Percentiles rank a stretch among this genome's conserved stretches.
These are phyloP conservation scores for Neolamprologus ventralis DNA, from an alignment of 2,113 vertebrate species.

Conservation along the genomic window DNA sequence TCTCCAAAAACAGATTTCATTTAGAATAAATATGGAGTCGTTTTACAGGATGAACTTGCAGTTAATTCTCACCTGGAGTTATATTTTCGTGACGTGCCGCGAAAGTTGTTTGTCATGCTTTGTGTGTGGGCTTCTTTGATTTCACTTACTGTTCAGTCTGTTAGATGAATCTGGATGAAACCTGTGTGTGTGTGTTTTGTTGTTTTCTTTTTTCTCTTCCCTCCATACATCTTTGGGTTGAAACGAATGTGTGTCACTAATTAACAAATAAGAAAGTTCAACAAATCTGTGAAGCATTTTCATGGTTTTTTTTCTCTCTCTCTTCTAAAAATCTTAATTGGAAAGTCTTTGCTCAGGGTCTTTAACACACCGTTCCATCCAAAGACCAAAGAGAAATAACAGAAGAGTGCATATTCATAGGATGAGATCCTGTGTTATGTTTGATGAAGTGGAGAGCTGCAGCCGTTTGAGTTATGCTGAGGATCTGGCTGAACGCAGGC, in stretches of 20 bases:
- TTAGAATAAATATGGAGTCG: neutral
- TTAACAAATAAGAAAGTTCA: neutral
- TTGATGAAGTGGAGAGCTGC: neutral
- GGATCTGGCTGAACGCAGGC: neutral
- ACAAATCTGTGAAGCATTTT: neutral
- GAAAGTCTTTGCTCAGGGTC: conserved; percentile 18
- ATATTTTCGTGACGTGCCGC: neutral
- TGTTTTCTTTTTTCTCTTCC: neutral
- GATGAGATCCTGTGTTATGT: neutral
- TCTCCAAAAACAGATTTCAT: neutral
- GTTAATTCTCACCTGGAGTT: neutral
- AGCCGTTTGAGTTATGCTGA: neutral
- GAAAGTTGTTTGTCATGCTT: neutral
- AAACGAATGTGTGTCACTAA: neutral
- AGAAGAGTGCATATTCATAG: neutral
- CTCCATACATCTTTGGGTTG: neutral
- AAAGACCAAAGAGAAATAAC: neutral
- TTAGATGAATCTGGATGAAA: neutral
- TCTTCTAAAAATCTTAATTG: neutral
- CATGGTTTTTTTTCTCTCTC: neutral
- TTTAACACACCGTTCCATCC: neutral
- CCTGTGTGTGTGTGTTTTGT: neutral
- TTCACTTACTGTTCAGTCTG: neutral
- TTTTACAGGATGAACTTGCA: neutral
- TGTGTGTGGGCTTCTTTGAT: conserved; percentile 9